These are phyloP conservation scores for Butorides virescens DNA, from an alignment of 2,113 vertebrate genomes.

Conservation along the genomic window DNA sequence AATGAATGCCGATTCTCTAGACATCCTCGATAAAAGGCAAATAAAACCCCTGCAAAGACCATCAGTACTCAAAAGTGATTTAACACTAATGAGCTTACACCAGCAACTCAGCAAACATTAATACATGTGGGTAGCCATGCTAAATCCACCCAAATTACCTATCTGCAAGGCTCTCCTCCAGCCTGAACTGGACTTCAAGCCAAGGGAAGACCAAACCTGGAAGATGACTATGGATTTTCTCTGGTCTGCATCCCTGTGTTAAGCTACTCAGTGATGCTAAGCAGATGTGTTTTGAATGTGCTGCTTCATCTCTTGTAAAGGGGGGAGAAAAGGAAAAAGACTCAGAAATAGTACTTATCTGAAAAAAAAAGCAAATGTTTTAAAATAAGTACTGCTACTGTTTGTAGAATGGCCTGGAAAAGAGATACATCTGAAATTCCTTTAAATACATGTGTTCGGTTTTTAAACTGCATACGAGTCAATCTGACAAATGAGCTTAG, in stretches of 20 bases:
- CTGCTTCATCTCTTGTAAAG: neutral
- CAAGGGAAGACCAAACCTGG: neutral
- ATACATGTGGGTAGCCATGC: neutral
- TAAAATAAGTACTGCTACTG: constrained; percentile 35
- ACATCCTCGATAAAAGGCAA: neutral
- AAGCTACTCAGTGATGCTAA: neutral
- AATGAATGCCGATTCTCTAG: neutral
- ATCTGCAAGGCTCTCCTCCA: neutral
- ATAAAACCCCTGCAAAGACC: neutral
- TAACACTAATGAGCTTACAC: neutral
- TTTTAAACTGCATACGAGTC: neutral
- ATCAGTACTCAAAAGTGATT: neutral
- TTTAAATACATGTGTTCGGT: neutral
- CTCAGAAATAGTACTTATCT: constrained; percentile 20
- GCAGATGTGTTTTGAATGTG: neutral
- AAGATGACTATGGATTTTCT: neutral
- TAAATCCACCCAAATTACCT: neutral
- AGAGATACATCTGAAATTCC: neutral
- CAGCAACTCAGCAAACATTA: neutral
- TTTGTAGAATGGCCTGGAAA: neutral
- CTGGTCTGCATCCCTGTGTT: neutral
- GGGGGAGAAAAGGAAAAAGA: neutral
- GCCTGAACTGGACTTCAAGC: neutral
- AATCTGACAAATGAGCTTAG: neutral
- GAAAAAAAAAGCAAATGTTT: constrained; percentile 34